A percentile compares a stretch with the other conserved stretches of the same genome.
phyloP scores from a whole-genome alignment of 2,888 invertebrate species.

The Xylophagus ater region DNA sequence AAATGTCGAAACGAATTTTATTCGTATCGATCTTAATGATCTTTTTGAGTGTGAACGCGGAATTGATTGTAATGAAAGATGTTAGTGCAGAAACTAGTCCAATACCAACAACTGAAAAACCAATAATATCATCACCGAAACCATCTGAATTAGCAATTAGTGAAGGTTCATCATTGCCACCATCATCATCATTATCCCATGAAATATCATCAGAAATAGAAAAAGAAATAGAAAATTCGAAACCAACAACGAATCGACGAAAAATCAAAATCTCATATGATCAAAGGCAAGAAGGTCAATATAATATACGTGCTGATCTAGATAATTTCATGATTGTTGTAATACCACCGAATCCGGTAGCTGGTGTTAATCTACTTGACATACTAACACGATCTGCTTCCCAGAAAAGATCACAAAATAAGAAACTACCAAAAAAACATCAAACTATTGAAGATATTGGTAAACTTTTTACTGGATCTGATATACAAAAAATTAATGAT shows the following conservation, averaged over 20 bases:
- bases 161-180: constrained; percentile 3
- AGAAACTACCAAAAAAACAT: constrained; percentile 17
- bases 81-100: not conserved
- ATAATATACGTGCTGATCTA: constrained; percentile 61
- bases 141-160: not conserved
- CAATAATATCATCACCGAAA: not conserved
- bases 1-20: constrained; percentile 3
- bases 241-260: constrained; percentile 22
- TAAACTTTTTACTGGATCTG: constrained; percentile 11
- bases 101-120: not conserved
- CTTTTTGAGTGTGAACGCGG: not conserved
- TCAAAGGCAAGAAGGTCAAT: constrained; percentile 66
- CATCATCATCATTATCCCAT: constrained; percentile 2
- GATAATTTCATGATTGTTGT: constrained; percentile 62
- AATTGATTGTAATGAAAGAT: not conserved
- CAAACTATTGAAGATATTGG: constrained; percentile 7
- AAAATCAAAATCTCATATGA: constrained; percentile 39
- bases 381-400: constrained; percentile 27
- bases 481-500: too few relatives aligned
- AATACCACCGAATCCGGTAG: constrained; percentile 42
- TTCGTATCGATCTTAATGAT: constrained; percentile 1
- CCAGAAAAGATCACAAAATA: constrained; percentile 22
- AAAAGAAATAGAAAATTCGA: constrained; percentile 19
- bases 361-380: constrained; percentile 28
- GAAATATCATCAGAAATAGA: constrained; percentile 15